These are phyloP conservation scores for Phalangium opilio DNA, from an alignment of 2,888 invertebrate genomes.

Conservation along the genomic window DNA sequence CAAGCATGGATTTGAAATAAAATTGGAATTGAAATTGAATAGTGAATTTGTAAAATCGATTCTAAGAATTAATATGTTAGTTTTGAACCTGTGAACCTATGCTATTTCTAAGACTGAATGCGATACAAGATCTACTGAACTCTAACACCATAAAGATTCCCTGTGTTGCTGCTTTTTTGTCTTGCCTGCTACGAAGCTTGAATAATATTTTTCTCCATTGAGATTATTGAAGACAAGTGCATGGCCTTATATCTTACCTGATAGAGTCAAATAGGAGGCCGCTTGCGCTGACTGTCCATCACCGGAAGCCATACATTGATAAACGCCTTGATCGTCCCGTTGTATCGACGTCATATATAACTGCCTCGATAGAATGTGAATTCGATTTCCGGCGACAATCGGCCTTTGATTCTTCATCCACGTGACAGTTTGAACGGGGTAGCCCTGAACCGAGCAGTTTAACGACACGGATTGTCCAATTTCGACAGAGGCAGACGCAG, in stretches of 20 bases:
- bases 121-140: no score
- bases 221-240: no score
- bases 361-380: constrained; percentile 11
- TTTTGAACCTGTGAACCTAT: no score
- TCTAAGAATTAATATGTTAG: no score
- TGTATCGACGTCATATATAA: constrained; percentile 17
- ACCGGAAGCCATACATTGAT: constrained; percentile 70
- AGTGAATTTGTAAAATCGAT: no score
- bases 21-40: no score
- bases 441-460: constrained; percentile 16
- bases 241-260: constrained; percentile 45
- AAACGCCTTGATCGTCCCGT: constrained; percentile 19
- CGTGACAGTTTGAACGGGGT: constrained; percentile 12
- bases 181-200: no score
- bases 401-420: constrained; percentile 16
- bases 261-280: constrained; percentile 59
- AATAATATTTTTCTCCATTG: no score
- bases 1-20: no score
- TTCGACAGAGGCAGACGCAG: constrained; percentile 10
- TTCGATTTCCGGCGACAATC: constrained; percentile 8
- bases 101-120: no score
- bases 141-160: no score
- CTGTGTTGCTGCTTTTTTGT: no score
- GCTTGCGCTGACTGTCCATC: constrained; percentile 75
- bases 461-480: constrained; percentile 15